Base-by-base conservation (phyloP, 2,888 invertebrate genomes). In the Athrips mouffetella region DNA sequence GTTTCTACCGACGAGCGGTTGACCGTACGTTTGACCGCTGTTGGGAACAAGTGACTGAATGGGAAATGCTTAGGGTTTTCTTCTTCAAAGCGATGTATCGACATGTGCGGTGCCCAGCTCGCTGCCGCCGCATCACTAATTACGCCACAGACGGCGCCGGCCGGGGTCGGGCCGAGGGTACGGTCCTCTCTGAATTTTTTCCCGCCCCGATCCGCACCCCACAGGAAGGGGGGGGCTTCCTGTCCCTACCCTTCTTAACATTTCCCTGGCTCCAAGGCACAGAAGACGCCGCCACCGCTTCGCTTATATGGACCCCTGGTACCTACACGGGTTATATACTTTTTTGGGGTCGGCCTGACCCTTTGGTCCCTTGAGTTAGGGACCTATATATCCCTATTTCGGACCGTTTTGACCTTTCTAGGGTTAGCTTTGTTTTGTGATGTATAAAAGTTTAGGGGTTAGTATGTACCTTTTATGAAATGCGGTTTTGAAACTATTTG, bases 241-340 rank as follows among this genome's bases (percentile, higher is more conserved):
- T 76, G 73, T 76, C 80, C 78, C 81, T 65, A 81, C 84, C 81
- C 84, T 83, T 88, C 81, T 87, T 87, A 87, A 83, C 84, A 82
- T 84, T 83, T 80, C 82, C 86, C 85, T 79, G 83, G 78, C 81
- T 80, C 76, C 74, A 68, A 78, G 81, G 83, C 82, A 81, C 82
- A 76, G 79, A 79, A 86, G 85, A 84, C 74, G 81, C 73, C 69
- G 67, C 73, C 18, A 16, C 37, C 20, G 20, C 37, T 21, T 21
- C 20, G 74, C 71, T 73, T 83, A 83, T 81, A 82, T 83, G 84
- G 71, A 68, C 69, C 78, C 76, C 75, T 80, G 73, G 82, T 81
- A 81, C 78, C 76, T 77, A 80, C 71, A 62, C 65, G 76, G 76
- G 78, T 77, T 87, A 85, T 86, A 83, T 86, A 85, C 85, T 83